Evolutionary conservation across 2,888 invertebrate genomes (phyloP).

Genomic region (Disparrhopalites patrizii): DNA sequence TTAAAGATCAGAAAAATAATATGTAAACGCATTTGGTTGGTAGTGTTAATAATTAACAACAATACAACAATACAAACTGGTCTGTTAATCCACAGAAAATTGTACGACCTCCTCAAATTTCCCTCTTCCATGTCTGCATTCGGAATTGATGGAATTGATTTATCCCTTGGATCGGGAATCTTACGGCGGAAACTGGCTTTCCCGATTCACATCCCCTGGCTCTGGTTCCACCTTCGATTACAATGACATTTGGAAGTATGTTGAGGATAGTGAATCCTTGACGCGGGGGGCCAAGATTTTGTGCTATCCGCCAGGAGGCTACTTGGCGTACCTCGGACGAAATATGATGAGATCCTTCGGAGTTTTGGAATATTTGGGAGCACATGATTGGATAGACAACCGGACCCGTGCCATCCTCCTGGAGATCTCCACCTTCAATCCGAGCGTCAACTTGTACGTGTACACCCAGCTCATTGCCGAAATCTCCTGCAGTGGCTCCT

Average conservation of each 20-base stretch:
- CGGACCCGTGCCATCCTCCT: slow-evolving; percentile 12
- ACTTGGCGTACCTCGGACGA: slow-evolving; percentile 8
- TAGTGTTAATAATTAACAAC: no score
- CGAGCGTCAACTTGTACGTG: slow-evolving; percentile 13
- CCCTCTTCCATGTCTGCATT: no score
- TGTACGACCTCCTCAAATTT: no score
- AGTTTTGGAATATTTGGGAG: slow-evolving; percentile 3
- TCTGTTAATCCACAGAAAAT: no score
- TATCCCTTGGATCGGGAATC: no score
- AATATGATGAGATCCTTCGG: background rate
- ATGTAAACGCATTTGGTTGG: no score
- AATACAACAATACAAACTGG: no score
- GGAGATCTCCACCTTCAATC: slow-evolving; percentile 14
- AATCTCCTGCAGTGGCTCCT: background rate
- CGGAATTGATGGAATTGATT: no score
- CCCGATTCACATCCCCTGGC: no score
- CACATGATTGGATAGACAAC: slow-evolving; percentile 10
- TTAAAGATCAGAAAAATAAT: background rate
- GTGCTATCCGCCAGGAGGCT: slow-evolving; percentile 10
- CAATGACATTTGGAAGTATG: slow-evolving; percentile 3
- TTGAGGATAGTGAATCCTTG: background rate
- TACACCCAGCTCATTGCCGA: slow-evolving; percentile 13
- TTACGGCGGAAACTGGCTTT: no score
- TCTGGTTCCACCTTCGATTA: no score
- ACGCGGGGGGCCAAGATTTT: background rate